Evolutionary conservation across 2,888 invertebrate genomes (phyloP).

Genomic region (Dynastes maya): DNA sequence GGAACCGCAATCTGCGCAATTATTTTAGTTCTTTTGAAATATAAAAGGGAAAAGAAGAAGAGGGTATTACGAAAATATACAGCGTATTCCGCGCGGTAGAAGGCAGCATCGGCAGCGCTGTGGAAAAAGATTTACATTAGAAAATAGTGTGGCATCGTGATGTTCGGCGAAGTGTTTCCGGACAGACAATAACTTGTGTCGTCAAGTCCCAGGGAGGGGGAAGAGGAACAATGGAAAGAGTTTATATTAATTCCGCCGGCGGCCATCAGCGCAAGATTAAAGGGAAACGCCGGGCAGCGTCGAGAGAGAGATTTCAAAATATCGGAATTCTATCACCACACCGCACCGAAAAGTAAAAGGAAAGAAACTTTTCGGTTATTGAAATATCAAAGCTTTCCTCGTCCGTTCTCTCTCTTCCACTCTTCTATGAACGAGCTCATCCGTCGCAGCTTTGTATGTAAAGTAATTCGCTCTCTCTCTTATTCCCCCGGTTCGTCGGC

Average conservation of each 20-base stretch:
- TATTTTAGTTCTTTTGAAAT: conserved; percentile 51
- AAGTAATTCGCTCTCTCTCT: neutral
- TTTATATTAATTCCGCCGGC: conserved; percentile 57
- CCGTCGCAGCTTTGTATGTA: neutral
- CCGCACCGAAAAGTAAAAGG: conserved; percentile 28
- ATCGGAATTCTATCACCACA: conserved; percentile 40
- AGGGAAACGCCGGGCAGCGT: conserved; percentile 46
- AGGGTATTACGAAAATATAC: conserved; percentile 2
- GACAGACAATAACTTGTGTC: conserved; percentile 41
- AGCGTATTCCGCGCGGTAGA: neutral
- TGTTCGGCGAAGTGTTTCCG: conserved; percentile 38
- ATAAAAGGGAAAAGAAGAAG: conserved; percentile 23
- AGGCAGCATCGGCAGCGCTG: neutral
- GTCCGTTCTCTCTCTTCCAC: neutral
- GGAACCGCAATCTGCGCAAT: conserved; percentile 49
- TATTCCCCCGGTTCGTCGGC: neutral
- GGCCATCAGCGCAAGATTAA: conserved; percentile 57
- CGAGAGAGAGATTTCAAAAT: conserved; percentile 29
- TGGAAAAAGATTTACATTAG: conserved; percentile 44
- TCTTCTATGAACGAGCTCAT: neutral
- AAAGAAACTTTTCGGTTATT: conserved; percentile 32
- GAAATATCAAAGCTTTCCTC: conserved; percentile 32
- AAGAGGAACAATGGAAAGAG: conserved; percentile 46
- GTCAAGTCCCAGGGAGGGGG: conserved; percentile 10
- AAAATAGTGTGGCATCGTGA: conserved; percentile 32